A percentile compares a stretch with the other conserved stretches of the same genome.
Conservation (phyloP, 2,113 vertebrate species). For the Myrmecophaga tridactyla region DNA sequence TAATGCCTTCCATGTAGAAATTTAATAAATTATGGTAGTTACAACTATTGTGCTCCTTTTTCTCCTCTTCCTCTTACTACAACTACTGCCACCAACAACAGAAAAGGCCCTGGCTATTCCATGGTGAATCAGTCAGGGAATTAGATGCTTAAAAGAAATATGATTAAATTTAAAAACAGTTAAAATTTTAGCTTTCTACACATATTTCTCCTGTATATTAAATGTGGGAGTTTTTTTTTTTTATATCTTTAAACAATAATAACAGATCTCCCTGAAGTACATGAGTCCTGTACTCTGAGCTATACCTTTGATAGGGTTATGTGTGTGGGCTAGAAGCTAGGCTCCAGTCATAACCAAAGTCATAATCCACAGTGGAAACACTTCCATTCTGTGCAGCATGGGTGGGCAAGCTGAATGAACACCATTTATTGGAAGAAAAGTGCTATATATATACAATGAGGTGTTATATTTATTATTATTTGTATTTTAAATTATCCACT, state of each 20-base stretch:
- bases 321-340: conserved; percentile 59
- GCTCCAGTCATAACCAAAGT: conserved; percentile 18
- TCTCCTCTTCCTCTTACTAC: not conserved
- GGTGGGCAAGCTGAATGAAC: conserved; percentile 70
- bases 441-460: conserved; percentile 63
- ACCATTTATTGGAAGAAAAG: conserved; percentile 65
- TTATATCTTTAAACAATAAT: not conserved
- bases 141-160: conserved; percentile 19
- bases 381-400: conserved; percentile 33
- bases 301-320: not conserved
- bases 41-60: not conserved
- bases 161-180: conserved; percentile 8
- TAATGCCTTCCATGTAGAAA: not conserved
- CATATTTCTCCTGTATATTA: not conserved
- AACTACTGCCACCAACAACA: not conserved
- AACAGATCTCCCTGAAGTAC: not conserved
- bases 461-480: conserved; percentile 76
- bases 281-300: not conserved
- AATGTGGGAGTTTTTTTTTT: not conserved
- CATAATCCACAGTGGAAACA: conserved; percentile 26
- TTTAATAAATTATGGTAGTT: not conserved
- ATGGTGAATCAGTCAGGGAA: not conserved
- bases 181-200: not conserved
- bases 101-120: not conserved
- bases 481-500: conserved; percentile 70